These are phyloP conservation scores for Dioctria linearis DNA, from an alignment of 2,888 invertebrate genomes.

Conservation along the genomic window DNA sequence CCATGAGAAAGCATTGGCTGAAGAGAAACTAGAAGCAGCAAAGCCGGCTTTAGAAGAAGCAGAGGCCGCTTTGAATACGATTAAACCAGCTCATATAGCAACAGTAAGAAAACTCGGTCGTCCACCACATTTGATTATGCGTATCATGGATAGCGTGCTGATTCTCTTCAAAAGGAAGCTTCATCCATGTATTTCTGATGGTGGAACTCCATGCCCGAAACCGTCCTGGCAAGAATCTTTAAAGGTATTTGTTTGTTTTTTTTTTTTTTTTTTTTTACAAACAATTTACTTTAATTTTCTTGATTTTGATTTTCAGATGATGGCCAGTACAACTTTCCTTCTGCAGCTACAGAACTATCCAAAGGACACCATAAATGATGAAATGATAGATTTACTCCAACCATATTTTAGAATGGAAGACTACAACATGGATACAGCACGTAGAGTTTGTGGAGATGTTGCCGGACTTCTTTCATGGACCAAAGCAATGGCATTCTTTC, in stretches of 20 bases:
- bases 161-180: constrained; percentile 92
- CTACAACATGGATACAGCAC: constrained; percentile 97
- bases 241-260: constrained; percentile 80
- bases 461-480: constrained; percentile 97
- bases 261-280: neutral
- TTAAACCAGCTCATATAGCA: constrained; percentile 96
- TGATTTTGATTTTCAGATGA: constrained; percentile 76
- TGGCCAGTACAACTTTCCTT: constrained; percentile 95
- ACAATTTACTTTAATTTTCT: neutral
- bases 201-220: constrained; percentile 85
- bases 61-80: constrained; percentile 94
- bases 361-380: constrained; percentile 96
- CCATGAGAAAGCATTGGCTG: constrained; percentile 91
- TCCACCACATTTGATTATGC: constrained; percentile 97
- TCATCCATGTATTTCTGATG: constrained; percentile 86
- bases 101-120: constrained; percentile 95
- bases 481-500: constrained; percentile 96
- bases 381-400: constrained; percentile 93
- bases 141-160: constrained; percentile 97
- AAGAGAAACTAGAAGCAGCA: constrained; percentile 94
- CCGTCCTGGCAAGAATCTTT: constrained; percentile 97
- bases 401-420: constrained; percentile 97
- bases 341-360: constrained; percentile 94
- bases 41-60: constrained; percentile 97
- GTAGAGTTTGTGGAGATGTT: constrained; percentile 96